Conservation (phyloP, 2,113 vertebrate genomes). For the Pterocles gutturalis region DNA sequence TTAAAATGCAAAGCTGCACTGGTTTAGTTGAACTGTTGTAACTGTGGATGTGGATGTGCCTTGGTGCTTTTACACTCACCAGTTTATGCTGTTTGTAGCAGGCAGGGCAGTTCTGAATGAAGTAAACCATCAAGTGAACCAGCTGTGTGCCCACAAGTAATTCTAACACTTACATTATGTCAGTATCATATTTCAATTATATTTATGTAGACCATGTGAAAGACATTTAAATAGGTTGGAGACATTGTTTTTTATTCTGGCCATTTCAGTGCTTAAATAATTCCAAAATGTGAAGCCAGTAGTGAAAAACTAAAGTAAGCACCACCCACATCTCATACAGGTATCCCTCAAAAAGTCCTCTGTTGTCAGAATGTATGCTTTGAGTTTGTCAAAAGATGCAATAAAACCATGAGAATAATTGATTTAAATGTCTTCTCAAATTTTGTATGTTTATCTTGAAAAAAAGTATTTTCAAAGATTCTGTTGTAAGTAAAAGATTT, state of each 20-base stretch:
- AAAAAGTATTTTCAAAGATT: slow-evolving; percentile 44
- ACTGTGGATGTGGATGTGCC: no score
- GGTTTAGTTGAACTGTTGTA: neutral
- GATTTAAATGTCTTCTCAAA: neutral
- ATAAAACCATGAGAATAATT: neutral
- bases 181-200: neutral
- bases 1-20: neutral
- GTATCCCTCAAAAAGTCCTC: neutral
- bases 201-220: neutral
- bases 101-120: neutral
- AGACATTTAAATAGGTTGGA: neutral
- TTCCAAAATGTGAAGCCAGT: neutral
- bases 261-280: neutral
- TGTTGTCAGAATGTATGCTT: neutral
- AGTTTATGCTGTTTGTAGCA: neutral
- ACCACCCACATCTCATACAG: neutral
- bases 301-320: slow-evolving; percentile 14
- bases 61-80: neutral
- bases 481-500: slow-evolving; percentile 17
- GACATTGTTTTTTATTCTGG: neutral
- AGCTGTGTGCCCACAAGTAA: neutral
- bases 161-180: neutral
- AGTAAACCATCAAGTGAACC: neutral
- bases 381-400: slow-evolving; percentile 19
- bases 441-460: slow-evolving; percentile 2